Evolutionary conservation across 2,113 vertebrate genomes (phyloP), one percentile per base, ranked within the genome.

Genomic region (Entomyzon cyanotis): DNA sequence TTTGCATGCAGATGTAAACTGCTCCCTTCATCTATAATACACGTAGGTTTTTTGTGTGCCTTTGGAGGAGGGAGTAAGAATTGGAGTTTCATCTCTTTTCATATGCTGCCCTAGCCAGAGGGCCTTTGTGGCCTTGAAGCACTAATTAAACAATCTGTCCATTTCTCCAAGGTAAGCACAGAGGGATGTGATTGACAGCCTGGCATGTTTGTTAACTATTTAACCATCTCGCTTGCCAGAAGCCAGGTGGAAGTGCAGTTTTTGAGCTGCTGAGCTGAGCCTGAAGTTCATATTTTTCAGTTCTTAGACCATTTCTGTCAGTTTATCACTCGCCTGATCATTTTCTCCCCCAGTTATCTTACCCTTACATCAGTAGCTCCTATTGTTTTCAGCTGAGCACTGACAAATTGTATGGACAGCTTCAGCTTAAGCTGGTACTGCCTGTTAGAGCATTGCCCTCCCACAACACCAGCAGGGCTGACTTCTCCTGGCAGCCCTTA

Each of bases 81-180:
- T 56, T 68, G 44, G 70, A 67, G 63, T 80, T 93, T 63, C 42
- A 35, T 69, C 67, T 77, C 78, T 80, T 93, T 75, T 82, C 82
- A 64, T 53, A 17, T 0, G 2, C 67, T 91, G 67, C 70, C 85
- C 75, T 80, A 77, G 85, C 92, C 93, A 67, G 92, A 64, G 91
- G 94, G 87, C 37, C 44, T 79, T 13, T 42, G 73, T 65, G 93
- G 89, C 91, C 84, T 89, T 69, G 87, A 82, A 89, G 74, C 84
- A 63, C 70, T 91, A 73, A 91, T 76, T 90, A 94, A 94, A 76
- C 93, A 63, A 73, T 87, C 77, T 93, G 93, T 56, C 91, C 67
- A 3, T 47, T 67, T 73, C 78, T 87, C 75, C 70, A 50, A 31
- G 84, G 87, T 73, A 50, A 85, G 65, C 31, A 56, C 60, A 46